Base-by-base conservation (phyloP, 2,888 invertebrate genomes). In the Hirtodrosophila confusa region DNA sequence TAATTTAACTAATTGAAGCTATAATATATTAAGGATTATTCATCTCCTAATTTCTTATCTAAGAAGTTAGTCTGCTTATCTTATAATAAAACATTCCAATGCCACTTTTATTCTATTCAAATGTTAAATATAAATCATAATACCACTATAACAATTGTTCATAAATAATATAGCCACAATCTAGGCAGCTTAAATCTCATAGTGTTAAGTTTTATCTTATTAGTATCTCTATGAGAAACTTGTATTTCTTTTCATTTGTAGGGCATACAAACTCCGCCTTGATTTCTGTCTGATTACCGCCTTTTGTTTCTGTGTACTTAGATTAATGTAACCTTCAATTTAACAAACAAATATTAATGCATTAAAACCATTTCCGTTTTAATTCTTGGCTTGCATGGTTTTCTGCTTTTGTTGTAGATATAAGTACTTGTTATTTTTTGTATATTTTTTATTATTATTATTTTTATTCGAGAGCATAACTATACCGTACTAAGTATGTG, bases 351-450 rank as follows among this genome's bases (percentile, higher is more conserved):
- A 69, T 67, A 64, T 47, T 68, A 48, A 66, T 55, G 61, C 61
- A 85, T 60, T 72, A 57, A 78, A 68, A 66, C 47, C 49, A 66
- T 78, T 80, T 80, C 80, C 80, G 80, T 82, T 80, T 80, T 58
- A 49, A 65, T 70, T 82, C 83, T 72, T 68, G 43, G 33, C 51
- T 50, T 40, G 55, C 37, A 35, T 51, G 31, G 41, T 27, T 40
- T 45, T 47, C 27, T 54, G 39, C 33, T 45, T 35, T 40, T 33
- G 4, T 49, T 63, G 17, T 17, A 17, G 17, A 17, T 17, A 17
- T 17, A 17, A 17, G 17, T 17, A 17, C 17, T 17, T 17, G 17
- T 17, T 17, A 17, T 17, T 17, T 17, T 17, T 17, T 17, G 1
- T 17, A 17, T 62, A 36, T 40, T 50, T 40, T 45, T 33, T 56